Evolutionary conservation across 2,797 vertebrate species (phyloP).

Genomic region (Malurus splendens): DNA sequence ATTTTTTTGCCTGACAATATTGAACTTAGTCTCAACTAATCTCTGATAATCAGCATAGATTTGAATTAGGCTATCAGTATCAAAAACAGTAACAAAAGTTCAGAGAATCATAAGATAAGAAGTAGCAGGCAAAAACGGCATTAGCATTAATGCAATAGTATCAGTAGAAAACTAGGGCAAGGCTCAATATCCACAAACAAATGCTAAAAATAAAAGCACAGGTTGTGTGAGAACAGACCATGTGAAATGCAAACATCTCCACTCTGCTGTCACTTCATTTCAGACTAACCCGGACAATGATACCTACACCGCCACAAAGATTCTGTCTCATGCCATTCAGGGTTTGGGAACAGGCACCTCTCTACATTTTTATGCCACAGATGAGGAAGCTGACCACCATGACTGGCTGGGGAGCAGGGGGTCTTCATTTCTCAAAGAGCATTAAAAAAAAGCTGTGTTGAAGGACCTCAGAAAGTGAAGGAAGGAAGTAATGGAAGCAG

Average conservation of each 20-base stretch:
- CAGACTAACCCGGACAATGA: not conserved
- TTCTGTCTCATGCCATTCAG: fast-evolving
- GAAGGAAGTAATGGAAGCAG: not conserved
- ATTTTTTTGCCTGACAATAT: not conserved
- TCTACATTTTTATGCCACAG: not conserved
- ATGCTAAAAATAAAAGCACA: not conserved
- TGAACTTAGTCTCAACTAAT: not conserved
- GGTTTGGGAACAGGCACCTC: not conserved
- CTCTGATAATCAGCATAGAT: not conserved
- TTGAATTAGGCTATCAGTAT: not conserved
- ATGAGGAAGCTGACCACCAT: not conserved
- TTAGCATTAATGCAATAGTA: not conserved
- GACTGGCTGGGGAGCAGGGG: not conserved
- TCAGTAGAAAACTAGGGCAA: not conserved
- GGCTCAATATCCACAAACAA: not conserved
- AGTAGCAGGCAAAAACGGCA: not conserved
- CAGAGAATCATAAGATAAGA: not conserved
- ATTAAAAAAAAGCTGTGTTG: not conserved
- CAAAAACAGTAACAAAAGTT: not conserved
- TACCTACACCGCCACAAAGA: not conserved
- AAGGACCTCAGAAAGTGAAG: not conserved
- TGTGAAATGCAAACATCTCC: not conserved
- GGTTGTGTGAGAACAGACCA: not conserved
- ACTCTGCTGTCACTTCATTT: not conserved
- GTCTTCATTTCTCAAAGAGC: not conserved